Evolutionary conservation across 2,113 vertebrate genomes (phyloP).

Genomic region (Rhadina sibilatrix): DNA sequence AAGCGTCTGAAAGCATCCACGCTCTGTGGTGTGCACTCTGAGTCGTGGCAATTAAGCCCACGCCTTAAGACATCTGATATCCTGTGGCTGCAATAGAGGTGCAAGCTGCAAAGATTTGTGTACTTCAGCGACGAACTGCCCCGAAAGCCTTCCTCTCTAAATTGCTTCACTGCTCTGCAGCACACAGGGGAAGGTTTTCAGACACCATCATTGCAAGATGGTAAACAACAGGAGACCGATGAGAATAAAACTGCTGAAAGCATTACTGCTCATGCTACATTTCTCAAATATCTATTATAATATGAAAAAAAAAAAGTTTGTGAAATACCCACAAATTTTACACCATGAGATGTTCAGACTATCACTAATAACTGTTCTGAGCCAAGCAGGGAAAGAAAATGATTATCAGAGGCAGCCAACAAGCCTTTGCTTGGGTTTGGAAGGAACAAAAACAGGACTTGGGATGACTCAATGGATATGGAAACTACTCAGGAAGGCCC

Average conservation of each 20-base stretch:
- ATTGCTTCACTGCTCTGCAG: neutral
- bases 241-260: neutral
- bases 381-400: neutral
- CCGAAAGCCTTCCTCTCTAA: neutral
- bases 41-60: neutral
- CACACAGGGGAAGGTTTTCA: neutral
- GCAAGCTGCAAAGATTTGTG: neutral
- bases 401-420: neutral
- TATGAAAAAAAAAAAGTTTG: neutral
- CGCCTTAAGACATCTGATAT: neutral
- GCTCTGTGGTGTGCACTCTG: neutral
- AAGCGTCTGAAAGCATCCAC: neutral
- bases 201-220: neutral
- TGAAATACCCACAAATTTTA: neutral
- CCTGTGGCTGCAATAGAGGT: neutral
- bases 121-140: neutral
- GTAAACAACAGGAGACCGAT: neutral
- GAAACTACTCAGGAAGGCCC: neutral
- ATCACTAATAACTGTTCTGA: neutral
- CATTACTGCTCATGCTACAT: neutral
- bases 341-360: neutral
- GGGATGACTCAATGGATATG: neutral
- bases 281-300: neutral
- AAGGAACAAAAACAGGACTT: rapidly evolving
- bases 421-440: neutral